Evolutionary conservation across 2,797 vertebrate genomes (phyloP), one percentile per base, ranked within the genome.

Genomic region (Scolopax bukidnonensis): DNA sequence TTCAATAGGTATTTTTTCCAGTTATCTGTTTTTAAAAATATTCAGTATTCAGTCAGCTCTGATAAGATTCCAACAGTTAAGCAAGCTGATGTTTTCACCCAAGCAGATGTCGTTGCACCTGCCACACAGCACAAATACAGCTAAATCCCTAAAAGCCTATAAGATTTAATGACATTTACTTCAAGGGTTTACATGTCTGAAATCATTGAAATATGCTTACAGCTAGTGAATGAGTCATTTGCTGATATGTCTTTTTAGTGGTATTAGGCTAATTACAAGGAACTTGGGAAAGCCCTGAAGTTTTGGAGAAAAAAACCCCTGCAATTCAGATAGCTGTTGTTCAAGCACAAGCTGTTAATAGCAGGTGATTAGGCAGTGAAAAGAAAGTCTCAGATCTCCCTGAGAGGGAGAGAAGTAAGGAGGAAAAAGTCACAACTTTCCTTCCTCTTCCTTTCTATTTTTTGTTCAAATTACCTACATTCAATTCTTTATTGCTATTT

Each of bases 371-470:
- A 70, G 48, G 69, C 75, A 73, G 28, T 69, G 67, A 79, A 87
- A 84, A 87, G 74, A 80, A 95, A 94, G 54, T 48, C 88, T 95
- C 80, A 97, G 77, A 91, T 87, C 83, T 94, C 90, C 57, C 81
- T 56, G 20, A 76, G 93, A 74, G 45, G 36, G 36, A 36, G 36
- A 36, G 36, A 36, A 36, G 17, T 23, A 60, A 63, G 20, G 16
- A 78, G 27, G 20, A 53, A 84, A 85, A 82, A 19, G 4, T 47
- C 6, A 8, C 40, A 75, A 56, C 8, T 68, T 75, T 78, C 47
- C 10, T 53, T 81, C 38, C 1, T 47, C 12, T 63, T 84, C 5
- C 8, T 74, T 47, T 79, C 18, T 68, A 1, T 54, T 92, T 82
- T 82, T 7, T 77, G 11, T 63, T 60, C 23, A 69, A 43, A 65